Percentiles rank a stretch among this genome's conserved stretches.
Conservation (phyloP, 2,113 vertebrate species). For the Astatoreochromis straeleni region DNA sequence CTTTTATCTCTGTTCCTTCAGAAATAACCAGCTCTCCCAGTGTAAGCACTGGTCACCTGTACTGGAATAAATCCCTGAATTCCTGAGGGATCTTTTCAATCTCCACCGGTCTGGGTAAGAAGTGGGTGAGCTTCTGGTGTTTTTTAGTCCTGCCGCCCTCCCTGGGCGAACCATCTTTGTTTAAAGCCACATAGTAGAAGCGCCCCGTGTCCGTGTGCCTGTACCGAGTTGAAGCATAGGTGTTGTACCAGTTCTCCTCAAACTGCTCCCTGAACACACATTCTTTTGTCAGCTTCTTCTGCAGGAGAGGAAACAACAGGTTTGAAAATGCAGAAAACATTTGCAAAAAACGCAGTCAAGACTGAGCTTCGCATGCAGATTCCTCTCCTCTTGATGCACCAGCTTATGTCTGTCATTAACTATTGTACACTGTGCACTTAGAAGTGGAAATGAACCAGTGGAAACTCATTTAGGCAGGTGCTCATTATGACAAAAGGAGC, state of each 20-base stretch:
- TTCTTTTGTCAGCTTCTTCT: constrained; percentile 95
- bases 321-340: not conserved
- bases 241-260: constrained; percentile 99
- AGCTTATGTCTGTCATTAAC: not conserved
- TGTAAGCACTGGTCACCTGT: constrained; percentile 81
- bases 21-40: not conserved
- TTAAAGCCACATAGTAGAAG: constrained; percentile 94
- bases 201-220: constrained; percentile 89
- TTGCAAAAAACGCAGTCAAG: not conserved
- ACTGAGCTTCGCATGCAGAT: not conserved
- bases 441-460: constrained; percentile 20
- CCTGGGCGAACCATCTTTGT: constrained; percentile 95
- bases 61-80: constrained; percentile 91
- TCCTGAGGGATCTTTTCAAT: constrained; percentile 87
- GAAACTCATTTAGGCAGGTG: constrained; percentile 54
- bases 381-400: not conserved
- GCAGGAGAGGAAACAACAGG: constrained; percentile 38
- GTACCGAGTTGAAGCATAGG: constrained; percentile 93
- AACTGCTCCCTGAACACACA: constrained; percentile 98
- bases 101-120: constrained; percentile 91
- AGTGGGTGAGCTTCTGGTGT: constrained; percentile 97
- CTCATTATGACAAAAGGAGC: constrained; percentile 43
- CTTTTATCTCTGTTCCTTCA: not conserved
- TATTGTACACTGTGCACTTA: not conserved
- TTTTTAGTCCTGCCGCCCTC: constrained; percentile 96